Base-by-base conservation (phyloP, 23 tunicate species). In the Styela clava region DNA sequence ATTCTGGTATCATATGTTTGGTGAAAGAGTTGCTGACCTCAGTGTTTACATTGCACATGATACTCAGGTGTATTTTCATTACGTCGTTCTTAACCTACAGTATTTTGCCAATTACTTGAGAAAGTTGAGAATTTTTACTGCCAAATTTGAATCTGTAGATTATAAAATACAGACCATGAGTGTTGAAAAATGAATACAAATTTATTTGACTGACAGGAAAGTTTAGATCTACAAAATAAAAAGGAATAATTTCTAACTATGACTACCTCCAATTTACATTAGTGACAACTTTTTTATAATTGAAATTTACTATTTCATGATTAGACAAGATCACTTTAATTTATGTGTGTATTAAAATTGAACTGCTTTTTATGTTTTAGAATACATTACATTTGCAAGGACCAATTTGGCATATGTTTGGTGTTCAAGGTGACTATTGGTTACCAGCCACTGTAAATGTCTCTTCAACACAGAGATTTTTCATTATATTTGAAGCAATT, bases 1-100 rank as follows among this genome's bases (percentile, higher is more conserved):
- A 23, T 93, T 93, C 86, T 93, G 88, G 89, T 93, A 87, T 62
- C 98, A 93, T 73, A 93, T 93, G 98, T 87, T 93, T 69, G 98
- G 98, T 12, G 63, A 67, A 5, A 68, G 82, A 25, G 74, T 87
- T 36, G 98, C 95, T 34, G 32, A 64, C 28, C 64, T 93, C 16
- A 93, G 81, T 61, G 89, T 93, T 27, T 88, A 93, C 74, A 63
- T 84, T 3, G 94, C 93, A 5, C 35, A 71, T 23, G 98, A 93
- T 63, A 61, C 27, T 63, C 65, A 33, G 82, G 98, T 93, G 7
- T 72, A 26, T 18, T 73, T 31, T n/a, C n/a, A n/a, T n/a, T n/a
- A n/a, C n/a, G n/a, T n/a, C n/a, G 74, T 69, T 69, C 31, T 69
- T 69, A 24, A n/a, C n/a, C n/a, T n/a, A n/a, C n/a, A 61, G 21